phyloP scores from a whole-genome alignment of 2,113 vertebrate genomes.

The Pampusana beccarii region DNA sequence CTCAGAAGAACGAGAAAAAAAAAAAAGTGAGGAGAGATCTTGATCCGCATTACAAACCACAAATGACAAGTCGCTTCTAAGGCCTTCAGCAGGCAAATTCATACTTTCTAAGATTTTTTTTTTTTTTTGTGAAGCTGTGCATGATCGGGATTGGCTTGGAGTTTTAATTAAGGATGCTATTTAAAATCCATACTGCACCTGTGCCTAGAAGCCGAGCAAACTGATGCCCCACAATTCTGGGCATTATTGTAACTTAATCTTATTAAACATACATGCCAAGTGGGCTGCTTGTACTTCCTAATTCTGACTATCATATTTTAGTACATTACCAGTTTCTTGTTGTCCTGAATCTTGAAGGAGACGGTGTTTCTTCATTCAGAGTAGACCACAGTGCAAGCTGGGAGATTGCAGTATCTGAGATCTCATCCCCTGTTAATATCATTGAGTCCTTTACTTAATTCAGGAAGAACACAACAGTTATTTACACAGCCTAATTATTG shows the following conservation, averaged over 20 bases:
- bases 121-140: neutral
- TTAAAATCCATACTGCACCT: neutral
- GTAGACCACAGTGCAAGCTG: neutral
- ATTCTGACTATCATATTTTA: neutral
- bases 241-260: neutral
- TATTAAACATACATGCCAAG: neutral
- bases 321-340: neutral
- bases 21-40: neutral
- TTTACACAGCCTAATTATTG: slow-evolving; percentile 59
- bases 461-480: neutral
- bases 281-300: neutral
- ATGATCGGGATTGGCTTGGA: neutral
- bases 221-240: neutral
- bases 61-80: neutral
- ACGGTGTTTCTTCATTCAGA: neutral
- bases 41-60: neutral
- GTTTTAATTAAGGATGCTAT: slow-evolving; percentile 6
- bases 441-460: neutral
- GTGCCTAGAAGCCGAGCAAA: neutral
- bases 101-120: neutral
- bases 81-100: neutral
- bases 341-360: neutral
- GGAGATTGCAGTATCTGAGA: neutral
- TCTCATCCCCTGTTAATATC: neutral
- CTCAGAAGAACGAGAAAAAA: neutral